Evolutionary conservation across 1,140 invertebrate genomes (phyloP), one percentile per base, ranked within the genome.

Genomic region (Microplitis demolitor): DNA sequence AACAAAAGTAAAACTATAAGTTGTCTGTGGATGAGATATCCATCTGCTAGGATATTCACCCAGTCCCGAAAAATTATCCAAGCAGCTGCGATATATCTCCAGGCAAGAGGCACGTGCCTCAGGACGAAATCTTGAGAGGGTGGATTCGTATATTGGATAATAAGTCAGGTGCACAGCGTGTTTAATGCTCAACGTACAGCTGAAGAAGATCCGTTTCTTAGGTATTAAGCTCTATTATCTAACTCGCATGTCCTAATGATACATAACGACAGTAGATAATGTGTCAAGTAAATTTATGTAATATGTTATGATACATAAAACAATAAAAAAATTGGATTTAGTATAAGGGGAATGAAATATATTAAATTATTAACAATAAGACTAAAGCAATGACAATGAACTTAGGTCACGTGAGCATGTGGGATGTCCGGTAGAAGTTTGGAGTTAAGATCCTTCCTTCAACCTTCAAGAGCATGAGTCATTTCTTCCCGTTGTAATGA

Each of bases 31-130:
- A 51, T 11, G 39, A 45, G 39, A 45, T 45, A 45, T 66, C 63
- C 63, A 66, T 66, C 63, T 66, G 63, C 63, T 51, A 31, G 13
- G 63, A 66, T 66, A 39, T 31, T 37, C 63, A 66, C 14, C 35
- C 62, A 16, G 33, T 45, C 39, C 6, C 39, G 39, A 39, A 31
- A 35, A 64, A 39, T 63, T 66, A 66, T 31, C 11, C 13, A 39
- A 5, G 63, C 63, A 66, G 63, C 63, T 66, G 63, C 45, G 4
- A 50, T 16, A 13, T 31, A 24, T 24, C n/a, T 13, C n/a, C 11
- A 64, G 13, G 35, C 34, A 37, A 35, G 16, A 11, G 63, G 63
- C 63, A 33, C 63, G 63, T 66, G 63, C 63, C 63, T 33, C 4
- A 4, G 45, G 63, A 66, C 16, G 14, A 66, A 66, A 66, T 51